These are phyloP conservation scores for Coracias cyanogaster DNA, from an alignment of 2,797 vertebrate genomes.

Conservation along the genomic window DNA sequence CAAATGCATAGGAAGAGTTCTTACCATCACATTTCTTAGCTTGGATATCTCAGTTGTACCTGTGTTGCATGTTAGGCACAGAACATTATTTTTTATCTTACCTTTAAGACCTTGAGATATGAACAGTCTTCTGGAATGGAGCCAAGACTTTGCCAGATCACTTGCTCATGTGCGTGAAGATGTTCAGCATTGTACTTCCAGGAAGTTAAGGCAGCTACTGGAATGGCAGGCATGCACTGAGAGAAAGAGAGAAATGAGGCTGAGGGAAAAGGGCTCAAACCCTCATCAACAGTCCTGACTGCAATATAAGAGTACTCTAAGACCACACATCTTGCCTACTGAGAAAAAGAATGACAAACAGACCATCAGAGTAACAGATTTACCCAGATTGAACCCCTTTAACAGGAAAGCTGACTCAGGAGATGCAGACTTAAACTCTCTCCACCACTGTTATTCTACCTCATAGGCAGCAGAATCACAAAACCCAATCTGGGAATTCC, in stretches of 20 bases:
- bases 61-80: not conserved
- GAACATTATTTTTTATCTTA: not conserved
- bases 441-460: not conserved
- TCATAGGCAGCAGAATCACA: not conserved
- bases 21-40: not conserved
- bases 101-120: not conserved
- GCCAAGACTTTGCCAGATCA: not conserved
- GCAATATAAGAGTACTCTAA: not conserved
- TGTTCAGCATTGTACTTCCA: not conserved
- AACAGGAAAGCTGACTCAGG: not conserved
- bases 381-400: not conserved
- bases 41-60: not conserved
- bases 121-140: not conserved
- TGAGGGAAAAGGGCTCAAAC: not conserved
- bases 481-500: not conserved
- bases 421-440: not conserved
- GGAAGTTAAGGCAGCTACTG: not conserved
- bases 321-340: not conserved
- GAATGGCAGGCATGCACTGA: not conserved
- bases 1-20: not conserved
- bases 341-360: not conserved
- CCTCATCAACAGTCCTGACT: not conserved
- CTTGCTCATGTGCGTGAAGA: not conserved
- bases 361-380: not conserved
- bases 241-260: not conserved